A percentile compares a stretch with the other conserved stretches of the same genome.
Conservation (phyloP, 2,888 invertebrate species). For the Xylota segnis region DNA sequence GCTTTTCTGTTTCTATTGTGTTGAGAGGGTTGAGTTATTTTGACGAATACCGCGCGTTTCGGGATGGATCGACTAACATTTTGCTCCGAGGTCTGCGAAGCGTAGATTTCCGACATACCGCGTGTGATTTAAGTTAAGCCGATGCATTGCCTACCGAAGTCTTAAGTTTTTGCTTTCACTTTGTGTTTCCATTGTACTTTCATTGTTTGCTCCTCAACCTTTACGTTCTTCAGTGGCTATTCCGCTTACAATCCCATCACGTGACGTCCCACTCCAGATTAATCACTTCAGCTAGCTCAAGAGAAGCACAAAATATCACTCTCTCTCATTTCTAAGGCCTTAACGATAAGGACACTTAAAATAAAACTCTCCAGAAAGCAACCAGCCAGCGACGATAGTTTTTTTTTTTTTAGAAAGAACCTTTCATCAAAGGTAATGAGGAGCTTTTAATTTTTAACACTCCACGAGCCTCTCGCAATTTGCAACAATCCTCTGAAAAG, state of each 20-base stretch:
- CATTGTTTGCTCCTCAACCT: no score
- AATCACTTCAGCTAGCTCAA: neutral
- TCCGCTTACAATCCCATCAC: neutral
- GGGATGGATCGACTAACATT: no score
- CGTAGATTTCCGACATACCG: no score
- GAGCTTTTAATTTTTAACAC: conserved; percentile 11
- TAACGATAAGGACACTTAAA: neutral
- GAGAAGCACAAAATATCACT: neutral
- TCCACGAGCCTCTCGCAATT: neutral
- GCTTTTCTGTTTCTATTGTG: no score
- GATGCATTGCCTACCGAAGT: no score
- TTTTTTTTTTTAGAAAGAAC: neutral
- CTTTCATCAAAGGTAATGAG: conserved; percentile 13
- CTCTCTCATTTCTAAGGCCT: neutral
- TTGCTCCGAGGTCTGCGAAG: no score
- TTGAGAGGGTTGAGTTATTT: no score
- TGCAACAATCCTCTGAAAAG: conserved; percentile 9
- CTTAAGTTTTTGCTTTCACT: no score
- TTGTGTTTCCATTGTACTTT: no score
- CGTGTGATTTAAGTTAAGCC: no score
- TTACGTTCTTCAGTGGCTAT: neutral
- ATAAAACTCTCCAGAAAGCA: neutral
- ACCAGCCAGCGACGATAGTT: neutral
- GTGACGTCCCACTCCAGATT: neutral
- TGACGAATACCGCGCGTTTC: no score